Evolutionary conservation across 2,888 invertebrate genomes (phyloP).

Genomic region (Drosophila picticornis): DNA sequence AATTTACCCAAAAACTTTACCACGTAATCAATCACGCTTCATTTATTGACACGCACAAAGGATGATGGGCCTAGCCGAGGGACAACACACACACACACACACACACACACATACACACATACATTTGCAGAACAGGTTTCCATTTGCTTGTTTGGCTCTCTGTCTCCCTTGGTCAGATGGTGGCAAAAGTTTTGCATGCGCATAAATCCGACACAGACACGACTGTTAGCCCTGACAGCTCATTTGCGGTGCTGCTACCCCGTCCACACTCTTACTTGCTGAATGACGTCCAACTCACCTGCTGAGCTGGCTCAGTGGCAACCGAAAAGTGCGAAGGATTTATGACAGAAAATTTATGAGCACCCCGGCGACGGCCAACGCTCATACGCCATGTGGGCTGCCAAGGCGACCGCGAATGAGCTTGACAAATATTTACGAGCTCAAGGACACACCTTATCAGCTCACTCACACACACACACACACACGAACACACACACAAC

Average conservation of each 20-base stretch:
- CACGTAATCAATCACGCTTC: slow-evolving; percentile 80
- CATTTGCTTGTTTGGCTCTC: slow-evolving; percentile 21
- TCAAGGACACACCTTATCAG: slow-evolving; percentile 54
- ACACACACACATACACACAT: neutral
- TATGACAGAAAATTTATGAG: slow-evolving; percentile 65
- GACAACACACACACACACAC: slow-evolving; percentile 12
- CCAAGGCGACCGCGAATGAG: slow-evolving; percentile 41
- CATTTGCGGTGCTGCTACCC: slow-evolving; percentile 57
- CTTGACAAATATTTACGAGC: slow-evolving; percentile 67
- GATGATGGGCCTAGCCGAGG: slow-evolving; percentile 53
- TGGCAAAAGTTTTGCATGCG: slow-evolving; percentile 67
- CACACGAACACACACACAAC: neutral
- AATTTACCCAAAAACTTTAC: slow-evolving; percentile 70
- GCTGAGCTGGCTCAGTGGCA: slow-evolving; percentile 14
- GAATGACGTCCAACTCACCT: slow-evolving; percentile 17
- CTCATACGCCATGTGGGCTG: slow-evolving; percentile 58
- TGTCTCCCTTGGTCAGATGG: slow-evolving; percentile 30
- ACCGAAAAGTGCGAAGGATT: slow-evolving; percentile 56
- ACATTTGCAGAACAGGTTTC: slow-evolving; percentile 6
- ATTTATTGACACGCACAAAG: slow-evolving; percentile 79
- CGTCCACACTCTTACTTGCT: slow-evolving; percentile 1
- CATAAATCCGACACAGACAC: slow-evolving; percentile 56
- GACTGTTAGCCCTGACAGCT: slow-evolving; percentile 57
- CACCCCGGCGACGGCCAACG: slow-evolving; percentile 37
- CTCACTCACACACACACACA: neutral